Evolutionary conservation across 1,140 invertebrate genomes (phyloP).

Genomic region (Drosophila burlai): DNA sequence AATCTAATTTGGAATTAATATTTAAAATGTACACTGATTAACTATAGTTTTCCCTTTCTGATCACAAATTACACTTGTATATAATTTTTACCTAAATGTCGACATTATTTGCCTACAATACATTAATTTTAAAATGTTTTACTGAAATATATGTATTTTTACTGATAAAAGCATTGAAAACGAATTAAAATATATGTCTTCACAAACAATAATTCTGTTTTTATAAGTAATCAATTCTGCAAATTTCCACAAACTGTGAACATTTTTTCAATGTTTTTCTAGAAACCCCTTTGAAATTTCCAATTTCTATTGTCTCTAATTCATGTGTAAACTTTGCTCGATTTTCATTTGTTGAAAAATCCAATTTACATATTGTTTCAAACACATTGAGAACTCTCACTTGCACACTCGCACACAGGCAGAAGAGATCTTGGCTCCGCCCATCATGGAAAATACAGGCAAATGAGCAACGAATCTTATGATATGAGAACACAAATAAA

Average conservation of each 20-base stretch:
- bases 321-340: conserved; percentile 38
- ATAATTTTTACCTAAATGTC: too few species aligned
- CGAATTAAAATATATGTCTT: not conserved
- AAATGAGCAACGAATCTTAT: conserved; percentile 43
- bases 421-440: conserved; percentile 54
- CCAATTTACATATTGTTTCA: conserved; percentile 43
- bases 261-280: not conserved
- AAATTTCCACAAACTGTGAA: not conserved
- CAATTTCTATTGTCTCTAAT: conserved; percentile 10
- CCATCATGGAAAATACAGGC: conserved; percentile 29
- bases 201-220: accelerated
- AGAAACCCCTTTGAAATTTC: conserved; percentile 1
- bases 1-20: too few species aligned
- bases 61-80: too few species aligned
- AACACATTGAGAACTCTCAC: conserved; percentile 42
- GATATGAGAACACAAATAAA: conserved; percentile 43
- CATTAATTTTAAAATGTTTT: too few species aligned
- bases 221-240: not conserved
- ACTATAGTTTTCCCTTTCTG: too few species aligned
- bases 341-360: conserved; percentile 74
- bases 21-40: too few species aligned
- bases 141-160: too few species aligned
- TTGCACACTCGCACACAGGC: conserved; percentile 16
- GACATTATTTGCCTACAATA: too few species aligned
- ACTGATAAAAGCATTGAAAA: not conserved